Evolutionary conservation across 2,888 invertebrate species (phyloP), one percentile per base, ranked within the genome.

Genomic region (Caenorhabditis angaria): DNA sequence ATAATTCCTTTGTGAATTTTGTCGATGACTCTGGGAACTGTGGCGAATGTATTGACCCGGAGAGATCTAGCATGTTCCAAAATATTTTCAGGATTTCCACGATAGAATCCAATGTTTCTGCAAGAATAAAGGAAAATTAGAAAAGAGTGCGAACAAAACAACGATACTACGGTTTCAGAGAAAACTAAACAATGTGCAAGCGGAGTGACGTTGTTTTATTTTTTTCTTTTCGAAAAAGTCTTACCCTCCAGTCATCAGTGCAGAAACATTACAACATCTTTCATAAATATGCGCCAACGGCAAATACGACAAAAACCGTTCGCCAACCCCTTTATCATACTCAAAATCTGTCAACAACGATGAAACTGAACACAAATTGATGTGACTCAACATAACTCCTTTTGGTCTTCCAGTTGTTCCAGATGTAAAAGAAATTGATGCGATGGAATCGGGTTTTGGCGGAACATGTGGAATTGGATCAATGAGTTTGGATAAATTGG

Each of bases 391-490:
- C 51, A 24, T 51, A 22, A 51, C 51, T 22, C 73, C 73, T 41
- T 73, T 73, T 12, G 73, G 73, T 41, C 65, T 59, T 59, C 69
- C 73, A 29, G 73, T 73, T 14, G 73, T 73, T 61, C 73, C 73
- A 32, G 68, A 69, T n/a, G 73, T 73, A 47, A 69, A 73, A 18
- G 68, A 69, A 32, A 73, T 73, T 8, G 73, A 62, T 0, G 73
- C 73, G 18, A 73, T 22, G 1, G 68, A 65, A 22, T 69, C 69
- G 18, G 69, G 65, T 50, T 56, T 69, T 12, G 73, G 73, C 14
- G 59, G 55, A 24, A 65, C 56, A 48, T 73, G 73, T 27, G 63
- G 64, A 24, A 51, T 50, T 4, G 57, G 61, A 24, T 65, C 66
- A 48, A 60, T 32, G 22, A 54, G 48, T 25, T 64, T 56, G 55